phyloP scores from a whole-genome alignment of 1,140 invertebrate species.

The Nasonia giraulti region DNA sequence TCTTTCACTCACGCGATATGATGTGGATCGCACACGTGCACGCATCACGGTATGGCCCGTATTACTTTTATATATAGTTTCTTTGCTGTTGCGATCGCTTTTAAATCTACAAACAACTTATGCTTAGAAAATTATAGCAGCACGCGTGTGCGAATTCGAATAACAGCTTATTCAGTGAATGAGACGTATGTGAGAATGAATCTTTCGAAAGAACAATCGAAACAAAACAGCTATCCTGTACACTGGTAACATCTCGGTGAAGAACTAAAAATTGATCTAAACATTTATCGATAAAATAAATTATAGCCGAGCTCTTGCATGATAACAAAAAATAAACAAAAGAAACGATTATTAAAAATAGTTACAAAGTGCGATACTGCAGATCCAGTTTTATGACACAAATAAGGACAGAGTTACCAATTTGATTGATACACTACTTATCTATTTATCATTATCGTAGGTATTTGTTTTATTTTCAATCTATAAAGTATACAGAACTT shows the following conservation, averaged over 20 bases:
- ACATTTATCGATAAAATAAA: not conserved
- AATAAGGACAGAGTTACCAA: slow-evolving; percentile 8
- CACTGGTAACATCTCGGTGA: no score
- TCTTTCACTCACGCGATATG: not conserved
- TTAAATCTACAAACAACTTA: slow-evolving; percentile 9
- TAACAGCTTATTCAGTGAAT: no score
- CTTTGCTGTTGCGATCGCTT: not conserved
- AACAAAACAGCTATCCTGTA: no score
- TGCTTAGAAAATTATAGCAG: slow-evolving; percentile 11
- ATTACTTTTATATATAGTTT: slow-evolving; percentile 19
- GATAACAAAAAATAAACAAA: not conserved
- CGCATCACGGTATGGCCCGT: not conserved
- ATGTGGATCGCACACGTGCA: not conserved
- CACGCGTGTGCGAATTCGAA: no score
- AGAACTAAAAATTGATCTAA: no score
- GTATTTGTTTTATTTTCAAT: not conserved
- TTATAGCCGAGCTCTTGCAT: not conserved
- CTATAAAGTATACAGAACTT: slow-evolving; percentile 29
- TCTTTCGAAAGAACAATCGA: no score
- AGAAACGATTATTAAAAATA: slow-evolving; percentile 18
- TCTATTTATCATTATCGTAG: not conserved
- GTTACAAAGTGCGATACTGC: not conserved
- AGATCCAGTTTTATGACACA: not conserved
- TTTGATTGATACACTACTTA: slow-evolving; percentile 30
- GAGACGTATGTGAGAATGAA: no score